Evolutionary conservation across 2,113 vertebrate species (phyloP), one percentile per base, ranked within the genome.

Genomic region (Apus apus): DNA sequence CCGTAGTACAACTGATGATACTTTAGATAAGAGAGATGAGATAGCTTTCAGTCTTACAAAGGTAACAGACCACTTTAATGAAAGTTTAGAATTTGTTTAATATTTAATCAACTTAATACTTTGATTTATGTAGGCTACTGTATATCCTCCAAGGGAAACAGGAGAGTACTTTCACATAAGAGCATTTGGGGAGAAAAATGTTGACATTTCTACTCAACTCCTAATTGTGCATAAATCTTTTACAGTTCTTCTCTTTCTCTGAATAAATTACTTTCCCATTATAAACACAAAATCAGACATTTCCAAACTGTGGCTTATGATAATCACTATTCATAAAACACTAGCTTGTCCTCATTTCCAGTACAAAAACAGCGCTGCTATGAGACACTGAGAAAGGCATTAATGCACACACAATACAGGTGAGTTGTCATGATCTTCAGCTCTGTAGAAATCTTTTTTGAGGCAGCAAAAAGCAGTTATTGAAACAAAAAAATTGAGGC

Each of bases 81-180:
- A 80, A 90, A 86, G 82, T 88, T 92, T 84, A 87, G 95, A 94
- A 82, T 82, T 57, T 67, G 26, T 85, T 96, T 94, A 95, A 95
- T 93, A 96, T 96, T 97, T 96, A 78, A 94, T 90, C 76, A 92
- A 57, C 65, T 87, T 95, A 93, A 90, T 84, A 79, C 86, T 96
- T 94, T 94, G 94, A 94, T 93, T 96, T 94, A 94, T 72, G 50
- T 73, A 95, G 75, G 73, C 61, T 88, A 94, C 61, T 77, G 20
- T 67, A 94, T 75, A 73, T 66, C 45, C 71, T 83, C 81, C 65
- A 85, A 93, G 40, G 27, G 51, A 92, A 84, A 60, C 20, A 68
- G 10, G 26, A 85, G 43, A 88, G 19, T 53, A 65, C 62, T 93
- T 97, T 87, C 57, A 81, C 2, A 2, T 54, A 94, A 75, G 15